Evolutionary conservation across 2,888 invertebrate genomes (phyloP).

Genomic region (Drosophila atripex): DNA sequence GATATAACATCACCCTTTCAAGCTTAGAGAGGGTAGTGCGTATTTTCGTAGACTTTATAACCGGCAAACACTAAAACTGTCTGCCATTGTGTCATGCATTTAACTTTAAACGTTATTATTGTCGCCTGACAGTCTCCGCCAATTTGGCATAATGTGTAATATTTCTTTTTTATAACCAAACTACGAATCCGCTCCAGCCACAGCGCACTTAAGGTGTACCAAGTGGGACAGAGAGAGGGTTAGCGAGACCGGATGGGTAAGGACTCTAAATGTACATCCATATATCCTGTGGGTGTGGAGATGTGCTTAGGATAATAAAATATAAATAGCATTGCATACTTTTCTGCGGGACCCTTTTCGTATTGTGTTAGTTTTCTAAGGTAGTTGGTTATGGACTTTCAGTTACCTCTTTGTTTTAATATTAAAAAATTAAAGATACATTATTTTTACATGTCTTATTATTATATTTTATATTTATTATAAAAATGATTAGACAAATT

Average conservation of each 20-base stretch:
- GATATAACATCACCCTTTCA: slow-evolving; percentile 30
- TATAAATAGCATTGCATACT: slow-evolving; percentile 63
- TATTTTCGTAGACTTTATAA: slow-evolving; percentile 45
- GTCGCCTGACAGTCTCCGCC: slow-evolving; percentile 83
- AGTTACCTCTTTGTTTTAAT: slow-evolving; percentile 1
- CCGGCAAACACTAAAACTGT: slow-evolving; percentile 48
- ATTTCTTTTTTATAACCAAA: slow-evolving; percentile 83
- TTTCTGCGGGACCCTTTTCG: slow-evolving; percentile 24
- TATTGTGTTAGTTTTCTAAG: slow-evolving; percentile 10
- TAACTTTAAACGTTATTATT: slow-evolving; percentile 78
- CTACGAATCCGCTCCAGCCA: slow-evolving; percentile 57
- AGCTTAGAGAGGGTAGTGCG: slow-evolving; percentile 12
- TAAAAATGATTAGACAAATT: background rate
- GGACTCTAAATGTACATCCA: slow-evolving; percentile 25
- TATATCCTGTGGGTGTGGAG: slow-evolving; percentile 29
- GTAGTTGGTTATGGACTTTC: background rate
- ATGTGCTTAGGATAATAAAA: slow-evolving; percentile 67
- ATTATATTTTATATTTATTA: background rate
- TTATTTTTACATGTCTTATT: background rate
- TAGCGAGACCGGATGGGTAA: background rate
- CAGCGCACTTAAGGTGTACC: slow-evolving; percentile 67
- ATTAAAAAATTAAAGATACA: background rate
- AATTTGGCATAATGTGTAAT: slow-evolving; percentile 83
- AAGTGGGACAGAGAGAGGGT: slow-evolving; percentile 17
- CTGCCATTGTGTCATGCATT: slow-evolving; percentile 57